Evolutionary conservation across 2,888 invertebrate species (phyloP), one percentile per base, ranked within the genome.

Genomic region (Apotomis capreana): DNA sequence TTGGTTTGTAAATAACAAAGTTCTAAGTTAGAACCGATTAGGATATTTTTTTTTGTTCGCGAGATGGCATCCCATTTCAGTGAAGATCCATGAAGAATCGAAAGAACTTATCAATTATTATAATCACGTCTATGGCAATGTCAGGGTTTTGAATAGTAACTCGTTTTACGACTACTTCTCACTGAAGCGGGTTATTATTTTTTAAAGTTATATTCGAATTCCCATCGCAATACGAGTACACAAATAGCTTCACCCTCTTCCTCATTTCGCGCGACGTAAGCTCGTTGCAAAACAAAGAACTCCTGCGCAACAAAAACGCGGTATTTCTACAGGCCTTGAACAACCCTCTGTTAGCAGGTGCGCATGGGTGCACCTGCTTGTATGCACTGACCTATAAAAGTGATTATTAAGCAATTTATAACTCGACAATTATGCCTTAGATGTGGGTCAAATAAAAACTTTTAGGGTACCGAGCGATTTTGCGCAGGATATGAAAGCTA

Each of bases 301-400:
- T 78, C 77, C 74, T 76, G 78, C 77, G 74, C 69, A 74, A 44
- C 67, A 77, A 78, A 80, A 79, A 79, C 79, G 80, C 82, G 79
- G 82, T 81, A 81, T 83, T 82, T 78, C 81, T 82, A 77, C 70
- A 83, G 89, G 81, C 92, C 92, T 93, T 92, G 92, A 88, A 84
- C 78, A 82, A 75, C 89, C 88, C 90, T 79, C 75, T 69, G 63
- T 70, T 71, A 75, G 89, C 92, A 91, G 92, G 90, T 90, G 90
- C 78, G 87, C 79, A 79, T 77, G 76, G 83, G 77, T 88, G 83
- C 92, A 93, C 91, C 92, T 93, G 92, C 91, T 79, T 78, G 76
- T 88, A 90, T 87, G 85, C 86, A 84, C 86, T 93, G 92, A 93
- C 92, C 92, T 92, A 93, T 92, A 90, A 92, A 91, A 89, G 89